Evolutionary conservation across 2,113 vertebrate species (phyloP).

Genomic region (Atrichornis clamosus): DNA sequence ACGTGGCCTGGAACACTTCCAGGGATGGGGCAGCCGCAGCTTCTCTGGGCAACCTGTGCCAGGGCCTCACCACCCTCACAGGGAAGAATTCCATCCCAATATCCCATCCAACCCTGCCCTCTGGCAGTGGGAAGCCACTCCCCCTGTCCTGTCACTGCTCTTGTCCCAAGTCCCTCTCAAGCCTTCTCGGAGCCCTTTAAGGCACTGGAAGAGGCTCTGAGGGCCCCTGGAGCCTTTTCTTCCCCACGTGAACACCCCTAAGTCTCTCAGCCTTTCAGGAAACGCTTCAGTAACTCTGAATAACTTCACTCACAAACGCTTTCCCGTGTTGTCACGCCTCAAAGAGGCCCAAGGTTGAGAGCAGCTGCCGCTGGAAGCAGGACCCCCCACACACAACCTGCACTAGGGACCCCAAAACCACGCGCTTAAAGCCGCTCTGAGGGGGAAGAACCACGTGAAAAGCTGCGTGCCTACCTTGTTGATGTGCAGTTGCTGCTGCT

Average conservation of each 20-base stretch:
- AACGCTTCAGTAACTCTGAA: neutral
- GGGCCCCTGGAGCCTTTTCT: fast-evolving
- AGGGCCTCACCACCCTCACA: fast-evolving
- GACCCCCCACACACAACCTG: neutral
- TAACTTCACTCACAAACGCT: neutral
- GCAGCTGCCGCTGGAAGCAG: neutral
- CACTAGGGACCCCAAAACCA: neutral
- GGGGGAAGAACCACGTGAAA: neutral
- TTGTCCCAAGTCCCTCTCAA: neutral
- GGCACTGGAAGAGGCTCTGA: fast-evolving
- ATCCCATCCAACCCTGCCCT: fast-evolving
- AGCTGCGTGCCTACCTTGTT: conserved; percentile 81
- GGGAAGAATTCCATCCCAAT: neutral
- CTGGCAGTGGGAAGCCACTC: neutral
- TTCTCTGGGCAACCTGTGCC: neutral
- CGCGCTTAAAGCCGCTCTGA: fast-evolving
- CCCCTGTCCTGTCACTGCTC: fast-evolving
- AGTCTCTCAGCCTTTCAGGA: neutral
- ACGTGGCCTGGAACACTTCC: too few species aligned
- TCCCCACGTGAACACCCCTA: neutral
- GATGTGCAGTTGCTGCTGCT: conserved; percentile 94
- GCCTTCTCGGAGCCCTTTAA: neutral
- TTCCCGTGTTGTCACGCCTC: neutral
- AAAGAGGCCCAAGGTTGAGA: neutral
- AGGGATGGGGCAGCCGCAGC: neutral